Base-by-base conservation (phyloP, 2,888 invertebrate genomes). In the Crematogaster levior region DNA sequence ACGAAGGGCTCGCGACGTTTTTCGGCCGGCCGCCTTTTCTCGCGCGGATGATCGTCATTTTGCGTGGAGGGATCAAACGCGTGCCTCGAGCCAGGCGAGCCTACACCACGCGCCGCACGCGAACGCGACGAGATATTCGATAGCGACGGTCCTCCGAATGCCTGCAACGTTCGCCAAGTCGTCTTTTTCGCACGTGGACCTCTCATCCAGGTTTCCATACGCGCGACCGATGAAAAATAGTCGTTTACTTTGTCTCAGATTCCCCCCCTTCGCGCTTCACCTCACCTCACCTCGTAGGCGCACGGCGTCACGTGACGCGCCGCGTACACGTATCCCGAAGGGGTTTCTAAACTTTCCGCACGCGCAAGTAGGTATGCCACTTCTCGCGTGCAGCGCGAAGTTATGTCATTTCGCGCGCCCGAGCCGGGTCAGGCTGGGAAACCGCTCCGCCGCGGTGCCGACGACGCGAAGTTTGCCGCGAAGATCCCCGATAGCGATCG, bases 231-330 rank as follows among this genome's bases (percentile, higher is more conserved):
- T 12, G 21, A 46, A 10, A 51, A n/a, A 10, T 0, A 15, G n/a
- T n/a, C 12, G n/a, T 30, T 27, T 65, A 46, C 27, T 27, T n/a
- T 48, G 9, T 9, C 18, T 34, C 15, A 34, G 37, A 24, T 63
- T 4, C 9, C n/a, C 30, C 21, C n/a, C n/a, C n/a, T n/a, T n/a
- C n/a, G n/a, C n/a, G 2, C 34, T 15, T n/a, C n/a, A n/a, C 34
- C 5, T 18, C 48, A 5, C 15, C 27, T 0, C 30, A n/a, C 24
- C n/a, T 9, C 60, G 83, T 83, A 75, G 83, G 70, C 73, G 77
- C 66, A 82, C 82, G 81, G 84, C 74, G 83, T 87, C 88, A 87
- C 86, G 89, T 87, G 89, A 88, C 86, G 56, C 80, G n/a, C n/a
- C n/a, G n/a, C 30, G 34, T 48, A n/a, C 58, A 21, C 43, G n/a